Base-by-base conservation (phyloP, 1,140 invertebrate species). In the Ladona fulva region DNA sequence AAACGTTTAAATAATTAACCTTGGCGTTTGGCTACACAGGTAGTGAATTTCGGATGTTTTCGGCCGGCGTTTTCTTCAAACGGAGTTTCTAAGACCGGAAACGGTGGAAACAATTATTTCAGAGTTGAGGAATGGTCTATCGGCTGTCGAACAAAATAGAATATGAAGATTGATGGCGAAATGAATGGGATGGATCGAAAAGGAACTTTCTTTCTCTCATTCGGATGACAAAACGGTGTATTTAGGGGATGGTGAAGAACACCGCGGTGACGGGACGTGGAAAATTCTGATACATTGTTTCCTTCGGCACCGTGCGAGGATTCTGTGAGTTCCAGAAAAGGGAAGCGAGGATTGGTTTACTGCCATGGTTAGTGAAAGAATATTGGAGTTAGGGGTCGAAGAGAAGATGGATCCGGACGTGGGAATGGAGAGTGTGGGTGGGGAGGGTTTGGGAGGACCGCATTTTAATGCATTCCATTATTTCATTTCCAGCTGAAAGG, bases 261-360 rank as follows among this genome's bases (percentile, higher is more conserved):
- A n/a, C n/a, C 16, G 52, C 52, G 52, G 3, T 66, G 52, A 66
- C 52, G 52, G 52, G 16, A 66, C 52, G n/a, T 66, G 52, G 52
- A 66, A 66, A 66, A 66, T 66, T 66, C 52, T 66, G 52, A 66
- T 66, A 22, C 52, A 66, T 66, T 6, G 52, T 66, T 66, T 66
- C n/a, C n/a, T 66, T n/a, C n/a, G 44, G n/a, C n/a, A 52, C 44
- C 44, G 44, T 22, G 52, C 52, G 52, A 22, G 52, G 52, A 66
- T 66, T 66, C 52, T 22, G 29, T 3, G 12, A 5, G 52, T 3
- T 66, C 52, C 52, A 16, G 52, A 66, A 66, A 19, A 66, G 52
- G 52, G 1, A 66, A 22, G 5, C 52, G 52, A 19, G 12, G 52
- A 66, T 19, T 66, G 52, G 52, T 66, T 66, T 66, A 66, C 52